Evolutionary conservation across 2,797 vertebrate species (phyloP).

Genomic region (Pangasius macronema): DNA sequence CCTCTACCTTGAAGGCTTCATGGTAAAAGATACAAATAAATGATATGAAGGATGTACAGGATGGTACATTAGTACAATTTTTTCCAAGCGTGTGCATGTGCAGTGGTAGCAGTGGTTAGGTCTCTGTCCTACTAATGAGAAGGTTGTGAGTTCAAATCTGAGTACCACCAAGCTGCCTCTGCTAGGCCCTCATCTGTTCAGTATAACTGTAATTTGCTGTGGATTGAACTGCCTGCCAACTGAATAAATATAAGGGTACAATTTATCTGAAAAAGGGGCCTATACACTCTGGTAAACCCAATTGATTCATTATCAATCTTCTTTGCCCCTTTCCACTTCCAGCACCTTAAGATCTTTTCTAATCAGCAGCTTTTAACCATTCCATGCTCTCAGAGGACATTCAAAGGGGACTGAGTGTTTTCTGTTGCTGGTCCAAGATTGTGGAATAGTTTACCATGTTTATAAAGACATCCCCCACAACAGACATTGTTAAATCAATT

Average conservation of each 20-base stretch:
- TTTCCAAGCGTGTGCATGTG: background rate
- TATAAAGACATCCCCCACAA: background rate
- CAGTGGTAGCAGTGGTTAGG: too few relatives aligned
- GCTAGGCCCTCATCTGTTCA: background rate
- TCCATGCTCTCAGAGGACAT: background rate
- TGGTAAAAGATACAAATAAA: background rate
- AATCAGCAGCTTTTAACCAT: background rate
- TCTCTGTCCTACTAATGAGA: background rate
- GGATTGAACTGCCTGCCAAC: background rate
- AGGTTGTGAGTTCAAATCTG: background rate
- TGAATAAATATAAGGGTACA: background rate
- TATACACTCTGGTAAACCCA: background rate
- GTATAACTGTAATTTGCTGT: background rate
- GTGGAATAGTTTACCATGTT: background rate
- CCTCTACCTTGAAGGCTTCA: background rate
- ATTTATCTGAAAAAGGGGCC: background rate
- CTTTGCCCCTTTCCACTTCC: background rate
- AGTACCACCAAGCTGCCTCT: background rate
- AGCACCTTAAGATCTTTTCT: background rate
- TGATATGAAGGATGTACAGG: background rate
- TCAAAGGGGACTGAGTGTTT: background rate
- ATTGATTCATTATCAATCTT: background rate
- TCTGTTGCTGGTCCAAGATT: background rate
- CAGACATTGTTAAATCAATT: background rate
- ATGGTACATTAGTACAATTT: background rate